Evolutionary conservation across 2,113 vertebrate genomes (phyloP).

Genomic region (Puffinus mauretanicus): DNA sequence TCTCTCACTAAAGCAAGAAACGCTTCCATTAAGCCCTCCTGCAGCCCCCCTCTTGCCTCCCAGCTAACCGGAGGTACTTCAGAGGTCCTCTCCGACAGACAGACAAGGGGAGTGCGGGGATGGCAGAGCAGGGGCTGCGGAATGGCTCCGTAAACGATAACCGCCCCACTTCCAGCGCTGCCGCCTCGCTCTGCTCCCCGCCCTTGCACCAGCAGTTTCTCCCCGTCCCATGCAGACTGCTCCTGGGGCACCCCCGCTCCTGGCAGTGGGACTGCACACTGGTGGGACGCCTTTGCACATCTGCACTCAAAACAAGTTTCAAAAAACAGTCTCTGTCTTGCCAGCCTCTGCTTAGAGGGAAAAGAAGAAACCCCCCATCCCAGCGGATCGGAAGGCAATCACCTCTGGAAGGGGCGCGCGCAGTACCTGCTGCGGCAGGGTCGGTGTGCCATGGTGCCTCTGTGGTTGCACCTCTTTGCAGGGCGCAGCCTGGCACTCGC

Average conservation of each 20-base stretch:
- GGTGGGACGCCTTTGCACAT: neutral
- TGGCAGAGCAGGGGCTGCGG: neutral
- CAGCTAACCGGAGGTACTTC: neutral
- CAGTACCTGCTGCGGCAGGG: neutral
- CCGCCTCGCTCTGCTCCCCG: neutral
- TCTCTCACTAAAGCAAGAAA: neutral
- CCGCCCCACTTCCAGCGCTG: rapidly evolving
- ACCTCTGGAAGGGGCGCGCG: neutral
- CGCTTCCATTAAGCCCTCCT: neutral
- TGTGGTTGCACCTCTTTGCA: neutral
- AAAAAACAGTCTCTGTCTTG: neutral
- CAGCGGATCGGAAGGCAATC: neutral
- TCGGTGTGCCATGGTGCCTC: rapidly evolving
- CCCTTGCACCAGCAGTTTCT: neutral
- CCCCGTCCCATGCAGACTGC: neutral
- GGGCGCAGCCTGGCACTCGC: neutral
- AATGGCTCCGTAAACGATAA: neutral
- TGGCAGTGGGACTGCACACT: rapidly evolving
- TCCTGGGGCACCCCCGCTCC: neutral
- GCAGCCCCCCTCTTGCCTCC: neutral
- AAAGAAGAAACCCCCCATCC: neutral
- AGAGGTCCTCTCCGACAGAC: neutral
- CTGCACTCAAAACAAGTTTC: neutral
- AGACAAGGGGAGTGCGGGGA: neutral
- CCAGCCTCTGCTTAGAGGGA: neutral